A percentile compares a stretch with the other conserved stretches of the same genome.
Conservation (phyloP, 2,113 vertebrate genomes). For the Coreoperca whiteheadi region DNA sequence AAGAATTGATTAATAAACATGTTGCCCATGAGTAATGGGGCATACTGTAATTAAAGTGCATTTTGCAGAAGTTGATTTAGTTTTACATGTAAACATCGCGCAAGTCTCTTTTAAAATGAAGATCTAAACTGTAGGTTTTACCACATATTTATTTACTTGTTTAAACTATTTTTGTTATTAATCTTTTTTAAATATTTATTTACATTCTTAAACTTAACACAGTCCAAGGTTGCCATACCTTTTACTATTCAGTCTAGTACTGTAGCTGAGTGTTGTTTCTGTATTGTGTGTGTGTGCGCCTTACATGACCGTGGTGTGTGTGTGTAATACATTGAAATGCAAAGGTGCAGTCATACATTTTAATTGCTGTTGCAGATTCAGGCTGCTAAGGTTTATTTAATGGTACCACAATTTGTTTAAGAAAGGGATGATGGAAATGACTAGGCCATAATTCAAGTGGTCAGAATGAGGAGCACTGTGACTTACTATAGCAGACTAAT, state of each 20-base stretch:
- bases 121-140: not conserved
- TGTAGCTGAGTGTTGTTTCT: not conserved
- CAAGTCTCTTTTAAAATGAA: not conserved
- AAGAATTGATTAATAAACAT: not conserved
- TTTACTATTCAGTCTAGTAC: not conserved
- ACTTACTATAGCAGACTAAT: slow-evolving; percentile 26
- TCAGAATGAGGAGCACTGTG: not conserved
- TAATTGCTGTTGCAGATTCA: not conserved
- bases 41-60: not conserved
- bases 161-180: not conserved
- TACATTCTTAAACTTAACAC: not conserved
- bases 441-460: not conserved
- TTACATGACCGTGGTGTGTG: too few relatives aligned
- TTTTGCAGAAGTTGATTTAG: not conserved
- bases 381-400: not conserved
- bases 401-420: not conserved
- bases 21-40: not conserved
- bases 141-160: not conserved
- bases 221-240: not conserved
- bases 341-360: not conserved
- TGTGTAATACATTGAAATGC: not conserved
- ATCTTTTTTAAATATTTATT: not conserved
- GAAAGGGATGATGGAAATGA: not conserved
- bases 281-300: too few relatives aligned
- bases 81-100: not conserved